A percentile compares a stretch with the other conserved stretches of the same genome.
phyloP scores from a whole-genome alignment of 1,140 invertebrate species.

The Lithobius niger region DNA sequence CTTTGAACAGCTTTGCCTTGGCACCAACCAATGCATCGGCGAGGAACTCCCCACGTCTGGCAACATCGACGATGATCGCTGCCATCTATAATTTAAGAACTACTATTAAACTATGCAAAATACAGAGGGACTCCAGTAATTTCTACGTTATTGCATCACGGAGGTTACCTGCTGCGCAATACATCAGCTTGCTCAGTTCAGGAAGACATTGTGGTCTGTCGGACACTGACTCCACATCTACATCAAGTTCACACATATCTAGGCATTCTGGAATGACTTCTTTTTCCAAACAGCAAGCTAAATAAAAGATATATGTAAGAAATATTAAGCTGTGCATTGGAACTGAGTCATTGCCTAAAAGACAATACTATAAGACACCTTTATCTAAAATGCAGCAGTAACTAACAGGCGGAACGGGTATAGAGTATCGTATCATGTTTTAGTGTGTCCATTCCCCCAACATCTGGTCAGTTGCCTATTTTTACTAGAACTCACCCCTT shows the following conservation, averaged over 20 bases:
- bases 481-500: too few species aligned
- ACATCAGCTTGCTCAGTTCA: conserved; percentile 72
- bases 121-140: neutral
- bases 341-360: too few species aligned
- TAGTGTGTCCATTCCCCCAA: too few species aligned
- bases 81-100: conserved; percentile 36
- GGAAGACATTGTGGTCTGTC: conserved; percentile 58
- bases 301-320: neutral
- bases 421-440: too few species aligned
- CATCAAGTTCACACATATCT: conserved; percentile 54
- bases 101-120: neutral
- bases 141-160: too few species aligned
- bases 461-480: too few species aligned
- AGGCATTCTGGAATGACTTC: conserved; percentile 56
- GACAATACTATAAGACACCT: too few species aligned
- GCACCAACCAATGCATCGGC: conserved; percentile 60
- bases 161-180: conserved; percentile 56
- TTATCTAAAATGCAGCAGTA: too few species aligned
- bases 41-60: conserved; percentile 52
- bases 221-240: conserved; percentile 64
- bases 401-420: too few species aligned
- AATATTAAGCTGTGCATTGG: too few species aligned
- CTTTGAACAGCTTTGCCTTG: conserved; percentile 49
- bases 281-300: conserved; percentile 50
- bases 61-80: conserved; percentile 67